Conservation (phyloP, 1,140 invertebrate genomes). For the Ruditapes philippinarum region DNA sequence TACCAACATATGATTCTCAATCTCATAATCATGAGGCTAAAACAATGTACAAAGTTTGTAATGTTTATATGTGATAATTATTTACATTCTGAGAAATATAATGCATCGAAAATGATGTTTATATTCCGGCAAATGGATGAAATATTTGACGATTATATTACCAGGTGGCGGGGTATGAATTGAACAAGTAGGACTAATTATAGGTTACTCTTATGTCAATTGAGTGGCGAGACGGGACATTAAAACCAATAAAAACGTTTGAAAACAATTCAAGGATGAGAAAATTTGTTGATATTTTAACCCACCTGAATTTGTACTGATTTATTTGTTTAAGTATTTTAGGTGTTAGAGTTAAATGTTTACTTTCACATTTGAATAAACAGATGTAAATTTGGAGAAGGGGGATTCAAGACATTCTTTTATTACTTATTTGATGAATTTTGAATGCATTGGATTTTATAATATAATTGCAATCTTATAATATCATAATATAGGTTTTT, state of each 20-base stretch:
- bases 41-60: not conserved
- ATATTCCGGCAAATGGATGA: not conserved
- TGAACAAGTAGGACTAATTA: not conserved
- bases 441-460: too few relatives aligned
- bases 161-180: not conserved
- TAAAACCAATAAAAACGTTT: not conserved
- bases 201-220: not conserved
- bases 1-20: too few relatives aligned
- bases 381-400: too few relatives aligned
- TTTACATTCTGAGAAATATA: too few relatives aligned
- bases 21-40: not conserved
- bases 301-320: not conserved
- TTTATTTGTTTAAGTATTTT: not conserved
- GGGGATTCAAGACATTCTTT: too few relatives aligned
- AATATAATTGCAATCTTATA: too few relatives aligned
- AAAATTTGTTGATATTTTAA: not conserved
- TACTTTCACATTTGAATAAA: too few relatives aligned
- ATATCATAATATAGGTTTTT: too few relatives aligned
- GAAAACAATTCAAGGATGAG: not conserved
- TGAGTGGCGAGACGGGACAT: not conserved
- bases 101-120: not conserved
- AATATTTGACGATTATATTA: not conserved
- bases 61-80: too few relatives aligned
- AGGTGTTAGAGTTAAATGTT: not conserved
- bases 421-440: too few relatives aligned